Base-by-base conservation (phyloP, 2,797 vertebrate species). In the Pyrrhura leucotis region DNA sequence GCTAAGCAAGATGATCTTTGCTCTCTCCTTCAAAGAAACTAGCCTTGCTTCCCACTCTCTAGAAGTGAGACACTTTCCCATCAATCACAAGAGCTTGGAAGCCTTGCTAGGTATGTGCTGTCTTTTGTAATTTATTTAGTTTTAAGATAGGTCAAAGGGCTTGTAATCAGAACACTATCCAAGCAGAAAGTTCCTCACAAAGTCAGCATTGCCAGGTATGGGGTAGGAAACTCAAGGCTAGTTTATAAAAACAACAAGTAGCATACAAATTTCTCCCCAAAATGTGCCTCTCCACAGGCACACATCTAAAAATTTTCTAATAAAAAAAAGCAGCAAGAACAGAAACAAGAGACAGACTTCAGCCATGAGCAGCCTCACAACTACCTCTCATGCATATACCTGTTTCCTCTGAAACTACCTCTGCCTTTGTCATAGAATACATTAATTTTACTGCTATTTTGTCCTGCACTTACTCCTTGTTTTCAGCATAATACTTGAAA, bases 261-360 rank as follows among this genome's bases (percentile, higher is more conserved):
- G 35, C 2, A 1, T 37, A 44, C 17, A 44, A 0, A 26, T 48
- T 56, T 61, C 40, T n/a, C 15, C 5, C 2, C 5, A 45, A 71
- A 50, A 39, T 4, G 3, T 33, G n/a, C 37, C 66, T 42, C 25
- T 89, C 62, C 25, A 39, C 12, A 69, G 35, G 14, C 42, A 88
- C 15, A 4, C 3, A 4, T 68, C 81, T 19, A 73, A 83, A 79
- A 89, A 69, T 13, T 58, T 42, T 13, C 11, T 9, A n/a, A 44
- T 50, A 26, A 88, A 78, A 65, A 54, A 54, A 68, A 13, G 10
- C 10, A 50, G 40, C 20, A 84, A 67, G 44, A 86, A 59, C 14
- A 76, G 6, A 67, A 95, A 39, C 8, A 74, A 77, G 14, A 77
- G 56, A 35, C 21, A 58, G 50, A 51, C 51, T 54, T 48, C 14